A percentile compares a stretch with the other conserved stretches of the same genome.
Evolutionary conservation across 1,140 invertebrate species (phyloP).

Genomic region (Liolophura sinensis): DNA sequence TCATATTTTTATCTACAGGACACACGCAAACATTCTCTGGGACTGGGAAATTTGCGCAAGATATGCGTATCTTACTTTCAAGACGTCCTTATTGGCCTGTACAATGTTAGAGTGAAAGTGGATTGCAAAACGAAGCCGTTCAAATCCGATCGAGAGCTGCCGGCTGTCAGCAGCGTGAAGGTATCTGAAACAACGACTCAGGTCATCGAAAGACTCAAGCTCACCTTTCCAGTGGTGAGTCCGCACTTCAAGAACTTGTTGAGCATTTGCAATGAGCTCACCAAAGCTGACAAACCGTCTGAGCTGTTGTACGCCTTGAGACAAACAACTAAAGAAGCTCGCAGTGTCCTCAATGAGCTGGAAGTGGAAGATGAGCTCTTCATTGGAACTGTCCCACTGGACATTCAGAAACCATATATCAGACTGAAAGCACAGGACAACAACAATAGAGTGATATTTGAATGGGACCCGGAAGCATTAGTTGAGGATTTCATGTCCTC

Average conservation of each 20-base stretch:
- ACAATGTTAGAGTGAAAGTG: conserved; percentile 28
- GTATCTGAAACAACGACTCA: conserved; percentile 1
- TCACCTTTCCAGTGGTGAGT: conserved; percentile 2
- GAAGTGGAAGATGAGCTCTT: conserved; percentile 21
- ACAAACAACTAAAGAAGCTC: conserved; percentile 13
- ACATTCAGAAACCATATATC: neutral
- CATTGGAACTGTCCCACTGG: conserved; percentile 26
- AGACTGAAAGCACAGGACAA: conserved; percentile 11
- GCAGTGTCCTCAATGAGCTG: conserved; percentile 20
- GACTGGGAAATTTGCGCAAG: conserved; percentile 25
- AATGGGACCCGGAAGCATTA: conserved; percentile 26
- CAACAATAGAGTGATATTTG: conserved; percentile 21
- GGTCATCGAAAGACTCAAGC: conserved; percentile 8
- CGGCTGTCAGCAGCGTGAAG: conserved; percentile 6
- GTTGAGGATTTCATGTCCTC: conserved; percentile 19
- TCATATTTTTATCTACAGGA: too few species aligned
- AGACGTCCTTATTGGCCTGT: conserved; percentile 22
- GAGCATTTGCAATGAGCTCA: too few species aligned
- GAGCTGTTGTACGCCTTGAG: conserved; percentile 14
- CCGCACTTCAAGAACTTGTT: too few species aligned
- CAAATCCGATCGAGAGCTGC: conserved; percentile 21
- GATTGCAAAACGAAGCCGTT: conserved; percentile 11
- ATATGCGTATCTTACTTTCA: conserved; percentile 25
- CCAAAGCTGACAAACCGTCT: too few species aligned
- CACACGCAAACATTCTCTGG: neutral